Base-by-base conservation (phyloP, 2,888 invertebrate genomes). In the Malacosoma neustria region DNA sequence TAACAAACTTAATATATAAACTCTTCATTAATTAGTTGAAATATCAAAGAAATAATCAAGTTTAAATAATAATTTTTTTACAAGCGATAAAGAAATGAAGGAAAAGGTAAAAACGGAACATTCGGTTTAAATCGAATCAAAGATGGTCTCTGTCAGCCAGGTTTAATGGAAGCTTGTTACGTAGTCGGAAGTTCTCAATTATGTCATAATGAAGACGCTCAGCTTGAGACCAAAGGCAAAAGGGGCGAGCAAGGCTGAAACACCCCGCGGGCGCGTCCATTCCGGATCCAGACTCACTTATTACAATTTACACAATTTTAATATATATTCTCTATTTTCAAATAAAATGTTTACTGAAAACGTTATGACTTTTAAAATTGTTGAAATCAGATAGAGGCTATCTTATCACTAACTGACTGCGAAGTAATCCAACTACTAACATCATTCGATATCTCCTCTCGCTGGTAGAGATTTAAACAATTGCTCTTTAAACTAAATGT, bases 161-260 rank as follows among this genome's bases (percentile, higher is more conserved):
- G 42, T 43, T 51, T 60, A 70, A 65, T 57, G 59, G 57, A 60
- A 53, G 47, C 61, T 62, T 56, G 58, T 59, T 49, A 58, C 54
- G 59, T 61, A 54, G 59, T 57, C 67, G 72, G 75, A 76, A 72
- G 69, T 63, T 70, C 76, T 80, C 70, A 75, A 77, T 77, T 76
- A 74, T 52, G 56, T 64, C 65, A 68, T 72, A 76, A 72, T 70
- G 70, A 68, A 61, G 62, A 62, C 61, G 56, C 57, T 59, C 59
- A 43, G 36, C 46, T 41, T 35, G 42, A 46, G 46, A 48, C 48
- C 42, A 48, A 41, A 43, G 50, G 41, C 47, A 37, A 39, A 37
- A 46, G 38, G 37, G 13, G 37, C 36, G 46, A 39, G 33, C 39
- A 32, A 33, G 13, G 29, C 35, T 39, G 38, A 35, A 15, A n/a